Base-by-base conservation (phyloP, 2,797 vertebrate species). In the Helicolenus hilgendorfi region DNA sequence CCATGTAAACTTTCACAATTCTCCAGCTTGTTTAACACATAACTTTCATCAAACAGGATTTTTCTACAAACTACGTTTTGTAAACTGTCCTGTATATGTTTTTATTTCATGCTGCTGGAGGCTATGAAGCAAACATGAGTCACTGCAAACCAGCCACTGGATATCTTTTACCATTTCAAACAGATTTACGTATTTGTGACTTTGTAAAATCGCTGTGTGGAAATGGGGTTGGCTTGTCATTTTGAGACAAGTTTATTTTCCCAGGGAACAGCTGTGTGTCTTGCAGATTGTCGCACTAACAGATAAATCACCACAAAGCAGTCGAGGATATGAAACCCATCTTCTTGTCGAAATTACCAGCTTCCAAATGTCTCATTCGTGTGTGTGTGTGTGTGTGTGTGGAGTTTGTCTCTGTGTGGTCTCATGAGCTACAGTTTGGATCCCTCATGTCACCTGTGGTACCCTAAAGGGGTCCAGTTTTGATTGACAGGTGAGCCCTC, bases 221-320 rank as follows among this genome's bases (percentile, higher is more conserved):
- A 88, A 83, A 92, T 84, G 59, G 63, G 64, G 58, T 33, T 76
- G 81, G 53, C 27, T 82, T 89, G 83, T 87, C 84, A 81, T 89
- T 91, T 71, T 86, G 45, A 85, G 88, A 83, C 65, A 60, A 85
- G 81, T 82, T 84, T 71, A 69, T 93, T 88, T 87, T 89, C 60
- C 31, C 59, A 5, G 85, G 36, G 77, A 92, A 91, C 93, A 95
- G 87, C 90, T 94, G 92, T 80, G 90, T 67, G 72, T 89, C 79
- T 80, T 10, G 22, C 79, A 71, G 80, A 93, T 82, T 83, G 87
- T 91, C 81, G 85, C 75, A 22, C 74, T 59, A 64, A 73, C 72
- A 77, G 76, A 96, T 92, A 82, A 94, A 95, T 94, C 88, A 84
- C 24, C 0, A 22, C 31, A 53, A 89, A 85, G 77, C 77, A 81